Evolutionary conservation across 2,888 invertebrate species (phyloP).

Genomic region (Drosophila fungiperda): DNA sequence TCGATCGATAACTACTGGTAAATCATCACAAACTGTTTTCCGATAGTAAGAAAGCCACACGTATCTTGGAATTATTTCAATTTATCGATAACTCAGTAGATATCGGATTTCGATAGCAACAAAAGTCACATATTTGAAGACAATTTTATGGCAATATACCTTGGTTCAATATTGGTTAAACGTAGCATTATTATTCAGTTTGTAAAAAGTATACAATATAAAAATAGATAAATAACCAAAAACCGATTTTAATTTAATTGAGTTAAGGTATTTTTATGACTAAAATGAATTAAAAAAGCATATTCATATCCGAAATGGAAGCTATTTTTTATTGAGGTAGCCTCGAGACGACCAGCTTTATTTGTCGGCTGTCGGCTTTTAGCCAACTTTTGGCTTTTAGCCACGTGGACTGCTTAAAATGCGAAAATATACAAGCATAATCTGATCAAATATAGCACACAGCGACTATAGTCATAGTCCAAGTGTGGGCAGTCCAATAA

Average conservation of each 20-base stretch:
- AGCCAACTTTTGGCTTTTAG: conserved; percentile 36
- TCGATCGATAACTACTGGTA: no score
- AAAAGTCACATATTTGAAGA: not conserved
- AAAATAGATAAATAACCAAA: not conserved
- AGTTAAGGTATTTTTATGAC: not conserved
- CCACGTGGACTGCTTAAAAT: conserved; percentile 69
- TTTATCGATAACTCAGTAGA: not conserved
- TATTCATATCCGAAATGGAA: not conserved
- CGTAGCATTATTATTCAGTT: not conserved
- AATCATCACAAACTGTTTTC: not conserved
- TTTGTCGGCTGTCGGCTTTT: conserved; percentile 14
- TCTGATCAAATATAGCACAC: conserved; percentile 60
- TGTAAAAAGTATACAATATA: not conserved
- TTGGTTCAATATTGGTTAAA: not conserved
- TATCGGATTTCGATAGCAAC: not conserved
- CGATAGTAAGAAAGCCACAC: no score
- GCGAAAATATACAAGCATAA: conserved; percentile 48
- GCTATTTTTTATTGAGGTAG: not conserved
- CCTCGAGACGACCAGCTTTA: not conserved
- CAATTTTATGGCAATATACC: not conserved
- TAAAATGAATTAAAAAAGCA: not conserved
- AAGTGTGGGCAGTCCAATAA: conserved; percentile 57
- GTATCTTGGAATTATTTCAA: not conserved
- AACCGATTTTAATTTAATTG: not conserved
- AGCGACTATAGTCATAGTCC: conserved; percentile 10